Evolutionary conservation across 2,797 vertebrate genomes (phyloP), one percentile per base, ranked within the genome.

Genomic region (Microtus agrestis): DNA sequence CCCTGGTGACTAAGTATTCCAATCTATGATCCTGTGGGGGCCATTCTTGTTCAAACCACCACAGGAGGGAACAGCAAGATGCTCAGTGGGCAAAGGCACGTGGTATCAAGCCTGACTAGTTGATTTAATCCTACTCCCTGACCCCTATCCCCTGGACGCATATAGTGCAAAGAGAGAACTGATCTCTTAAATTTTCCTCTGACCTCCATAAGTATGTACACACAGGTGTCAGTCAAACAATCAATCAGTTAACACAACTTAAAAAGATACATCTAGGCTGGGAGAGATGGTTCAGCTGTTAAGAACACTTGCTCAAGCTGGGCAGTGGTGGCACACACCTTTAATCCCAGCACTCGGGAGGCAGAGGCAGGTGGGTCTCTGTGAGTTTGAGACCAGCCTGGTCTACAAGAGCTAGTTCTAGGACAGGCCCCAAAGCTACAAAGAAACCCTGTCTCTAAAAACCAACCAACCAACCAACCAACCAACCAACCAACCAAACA

Each of bases 251-350:
- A 65, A 34, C 10, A 65, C 43, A 34, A 34, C 29, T 34, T 84
- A 65, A 46, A 84, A 46, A 46, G 59, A 6, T 29, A 31, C 4
- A 2, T 29, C 40, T 27, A 43, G 37, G 56, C 27, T 27, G 27
- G 17, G 27, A 63, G 37, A 82, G 59, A 27, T 43, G 27, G 59
- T 29, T 84, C 81, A 84, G 29, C 3, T 1, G 29, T 48, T 46
- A 48, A 65, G 81, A 65, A 34, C 61, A 65, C 5, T 46, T 46
- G 61, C 11, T 46, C 40, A 56, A 56, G 54, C 54, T 0, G 17
- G 54, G 54, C 6, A 1, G 17, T 56, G 0, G 17, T 56, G 54
- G 0, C 0, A 0, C 17, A 56, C 0, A 5, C 54, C 54, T 0
- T 56, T 56, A 56, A 56, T 56, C 5, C 54, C 54, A 56, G 6